Base-by-base conservation (phyloP, 2,888 invertebrate genomes). In the Blera fallax region DNA sequence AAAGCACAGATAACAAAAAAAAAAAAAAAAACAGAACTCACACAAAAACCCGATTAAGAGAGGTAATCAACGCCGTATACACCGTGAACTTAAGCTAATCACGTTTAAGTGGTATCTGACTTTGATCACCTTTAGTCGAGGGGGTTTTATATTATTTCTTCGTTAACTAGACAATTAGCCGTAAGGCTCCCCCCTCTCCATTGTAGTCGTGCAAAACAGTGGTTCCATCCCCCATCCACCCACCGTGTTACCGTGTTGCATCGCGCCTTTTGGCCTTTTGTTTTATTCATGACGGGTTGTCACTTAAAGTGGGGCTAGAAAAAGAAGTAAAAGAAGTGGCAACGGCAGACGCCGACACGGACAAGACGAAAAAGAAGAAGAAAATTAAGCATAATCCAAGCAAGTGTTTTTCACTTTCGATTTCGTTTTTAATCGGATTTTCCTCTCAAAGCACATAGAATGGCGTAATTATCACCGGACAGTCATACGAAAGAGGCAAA, bases 141-240 rank as follows among this genome's bases (percentile, higher is more conserved):
- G 65, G 45, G 81, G 81, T 85, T 85, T 85, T 85, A 85, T 85
- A 85, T 85, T 85, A 81, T 81, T 85, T 85, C 76, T 80, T 67
- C 34, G 72, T 50, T 81, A 72, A 72, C 72, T 45, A 43, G 37
- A 40, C 80, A 58, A 70, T 84, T 79, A 79, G 84, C 32, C 34
- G 32, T 32, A 18, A 27, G 14, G 34, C 52, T 32, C 8, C n/a
- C 65, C 85, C 76, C 67, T 60, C 85, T 54, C 45, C 37, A 29
- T 10, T n/a, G n/a, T n/a, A n/a, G 48, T 10, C 21, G 32, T 52
- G 52, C 52, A 21, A 29, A 29, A 45, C 14, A 40, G 34, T 40
- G 18, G 48, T 16, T 43, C 40, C n/a, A n/a, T 69, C 27, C 64
- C 65, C 37, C 80, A 67, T 60, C 85, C 76, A 76, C 74, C 80